Conservation (phyloP, 2,797 vertebrate species). For the Austrolebias charrua region DNA sequence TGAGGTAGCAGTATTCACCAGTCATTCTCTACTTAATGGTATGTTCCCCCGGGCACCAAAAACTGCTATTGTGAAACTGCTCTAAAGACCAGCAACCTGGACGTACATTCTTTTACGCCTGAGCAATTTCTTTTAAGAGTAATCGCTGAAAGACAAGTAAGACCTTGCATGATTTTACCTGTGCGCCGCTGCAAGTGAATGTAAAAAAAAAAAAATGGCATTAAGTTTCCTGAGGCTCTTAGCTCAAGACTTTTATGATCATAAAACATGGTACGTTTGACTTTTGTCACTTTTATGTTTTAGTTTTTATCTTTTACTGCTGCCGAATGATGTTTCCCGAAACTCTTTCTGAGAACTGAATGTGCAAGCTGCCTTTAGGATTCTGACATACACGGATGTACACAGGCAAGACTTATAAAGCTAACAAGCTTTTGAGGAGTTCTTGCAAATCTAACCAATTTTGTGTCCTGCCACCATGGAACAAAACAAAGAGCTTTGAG, state of each 20-base stretch:
- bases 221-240: constrained; percentile 8
- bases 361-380: constrained; percentile 4
- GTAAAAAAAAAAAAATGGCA: constrained; percentile 8
- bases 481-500: background rate
- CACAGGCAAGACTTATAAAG: background rate
- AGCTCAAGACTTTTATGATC: constrained; percentile 1
- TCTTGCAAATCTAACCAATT: background rate
- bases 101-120: constrained; percentile 52
- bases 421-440: background rate
- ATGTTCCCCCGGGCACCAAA: constrained; percentile 50
- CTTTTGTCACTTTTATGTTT: background rate
- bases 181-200: constrained; percentile 9
- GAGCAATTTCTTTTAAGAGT: constrained; percentile 29
- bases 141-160: constrained; percentile 21
- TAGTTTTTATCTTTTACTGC: constrained; percentile 1
- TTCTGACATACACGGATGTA: background rate
- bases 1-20: constrained; percentile 29
- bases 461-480: background rate
- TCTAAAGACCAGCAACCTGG: constrained; percentile 30
- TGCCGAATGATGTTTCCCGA: constrained; percentile 6
- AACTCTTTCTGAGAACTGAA: constrained; percentile 9
- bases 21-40: constrained; percentile 36
- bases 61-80: constrained; percentile 53
- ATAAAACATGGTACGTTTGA: background rate
- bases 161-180: constrained; percentile 17